Base-by-base conservation (phyloP, 1,140 invertebrate genomes). In the Nebria ingens region DNA sequence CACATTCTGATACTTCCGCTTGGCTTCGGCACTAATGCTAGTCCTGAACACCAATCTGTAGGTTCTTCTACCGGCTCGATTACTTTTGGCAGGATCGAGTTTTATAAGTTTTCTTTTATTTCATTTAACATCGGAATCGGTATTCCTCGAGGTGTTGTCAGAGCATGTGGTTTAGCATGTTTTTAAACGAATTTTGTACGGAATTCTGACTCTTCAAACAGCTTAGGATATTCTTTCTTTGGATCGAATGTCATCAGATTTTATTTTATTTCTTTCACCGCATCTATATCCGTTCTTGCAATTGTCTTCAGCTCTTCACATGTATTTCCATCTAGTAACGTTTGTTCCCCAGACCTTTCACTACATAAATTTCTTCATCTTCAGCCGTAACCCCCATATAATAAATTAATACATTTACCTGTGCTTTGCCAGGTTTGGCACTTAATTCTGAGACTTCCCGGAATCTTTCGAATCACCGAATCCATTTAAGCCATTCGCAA, bases 1-100 rank as follows among this genome's bases (percentile, higher is more conserved):
- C 70, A 73, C 1, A 76, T 50, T 11, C 73, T 58, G 12, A 70
- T 57, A 20, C 58, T 59, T 9, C 61, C 65, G 51, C 66, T 61
- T 17, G 60, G 52, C 57, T 76, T 75, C 11, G 63, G 63, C 2
- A 72, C 69, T 4, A 65, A 54, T 3, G 76, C 64, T 20, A 74
- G 65, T 2, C 71, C 70, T n/a, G 67, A 59, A 17, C 65, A 68
- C 70, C 72, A 76, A 19, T 67, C 65, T 1, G 65, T 68, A 6
- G 64, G 62, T 45, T 63, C 57, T 22, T 63, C 61, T 19, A 69
- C 68, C 25, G 54, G 61, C 42, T 60, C 59, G 20, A 69, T 72
- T 13, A 71, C 61, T 12, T 59, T 56, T 23, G 59, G 20, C 23
- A 52, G 45, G 40, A 56, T 19, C 55, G 69, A 45, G 13, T 60